These are phyloP conservation scores for Poecilia latipinna DNA, from an alignment of 2,113 vertebrate genomes.

Conservation along the genomic window DNA sequence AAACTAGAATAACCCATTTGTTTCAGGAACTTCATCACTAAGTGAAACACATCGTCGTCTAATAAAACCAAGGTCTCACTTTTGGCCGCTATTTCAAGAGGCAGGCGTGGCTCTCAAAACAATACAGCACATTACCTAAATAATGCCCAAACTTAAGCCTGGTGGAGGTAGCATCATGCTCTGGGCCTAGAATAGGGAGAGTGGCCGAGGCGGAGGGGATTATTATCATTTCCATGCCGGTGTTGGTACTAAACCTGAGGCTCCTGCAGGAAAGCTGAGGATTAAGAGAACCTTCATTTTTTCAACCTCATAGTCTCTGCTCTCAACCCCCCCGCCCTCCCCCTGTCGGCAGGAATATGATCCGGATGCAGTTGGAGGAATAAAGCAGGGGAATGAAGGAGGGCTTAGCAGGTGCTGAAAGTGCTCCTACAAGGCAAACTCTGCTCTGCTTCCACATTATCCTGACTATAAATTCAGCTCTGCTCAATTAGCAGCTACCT, in stretches of 20 bases:
- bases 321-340: too few relatives aligned
- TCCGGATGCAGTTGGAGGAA: neutral
- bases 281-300: neutral
- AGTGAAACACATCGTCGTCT: too few relatives aligned
- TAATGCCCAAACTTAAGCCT: neutral
- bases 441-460: slow-evolving; percentile 45
- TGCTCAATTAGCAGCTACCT: slow-evolving; percentile 41
- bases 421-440: slow-evolving; percentile 46
- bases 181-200: neutral
- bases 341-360: slow-evolving; percentile 8
- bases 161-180: neutral
- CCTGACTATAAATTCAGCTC: slow-evolving; percentile 47
- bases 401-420: slow-evolving; percentile 60
- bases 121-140: too few relatives aligned
- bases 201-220: neutral
- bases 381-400: slow-evolving; percentile 15
- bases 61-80: too few relatives aligned
- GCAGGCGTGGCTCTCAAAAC: too few relatives aligned
- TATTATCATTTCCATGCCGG: neutral
- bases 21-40: too few relatives aligned
- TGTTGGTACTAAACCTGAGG: neutral
- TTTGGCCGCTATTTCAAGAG: too few relatives aligned
- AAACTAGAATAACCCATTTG: too few relatives aligned
- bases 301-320: neutral
- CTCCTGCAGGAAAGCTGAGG: neutral